phyloP scores from a whole-genome alignment of 1,140 invertebrate species.

The Dolichoris vasculosae region DNA sequence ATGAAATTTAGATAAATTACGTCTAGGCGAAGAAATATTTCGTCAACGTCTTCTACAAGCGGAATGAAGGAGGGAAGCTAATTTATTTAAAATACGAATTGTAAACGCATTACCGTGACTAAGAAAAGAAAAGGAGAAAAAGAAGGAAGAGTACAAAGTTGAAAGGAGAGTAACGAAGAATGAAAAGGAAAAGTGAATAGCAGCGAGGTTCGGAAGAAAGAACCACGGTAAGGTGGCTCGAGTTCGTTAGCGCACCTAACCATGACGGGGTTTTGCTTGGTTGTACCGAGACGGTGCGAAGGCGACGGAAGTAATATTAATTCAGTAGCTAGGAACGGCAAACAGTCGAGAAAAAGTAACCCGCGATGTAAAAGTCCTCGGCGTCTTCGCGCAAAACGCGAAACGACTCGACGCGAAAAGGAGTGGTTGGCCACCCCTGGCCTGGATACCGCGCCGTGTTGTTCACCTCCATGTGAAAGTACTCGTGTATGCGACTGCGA shows the following conservation, averaged over 20 bases:
- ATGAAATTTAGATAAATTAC: too few species aligned
- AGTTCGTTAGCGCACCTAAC: neutral
- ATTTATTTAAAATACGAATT: too few species aligned
- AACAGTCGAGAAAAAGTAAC: neutral
- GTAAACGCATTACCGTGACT: neutral
- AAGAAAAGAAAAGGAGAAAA: too few species aligned
- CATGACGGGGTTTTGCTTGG: too few species aligned
- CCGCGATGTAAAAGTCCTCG: neutral
- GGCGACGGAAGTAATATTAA: neutral
- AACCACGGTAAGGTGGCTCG: neutral
- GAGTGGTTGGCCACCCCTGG: constrained; percentile 67
- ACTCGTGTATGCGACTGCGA: constrained; percentile 40
- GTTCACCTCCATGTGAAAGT: constrained; percentile 70
- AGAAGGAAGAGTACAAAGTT: neutral
- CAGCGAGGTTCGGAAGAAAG: neutral
- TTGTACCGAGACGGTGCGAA: too few species aligned
- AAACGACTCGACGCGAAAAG: constrained; percentile 3
- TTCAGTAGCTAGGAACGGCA: too few species aligned
- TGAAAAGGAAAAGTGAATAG: neutral
- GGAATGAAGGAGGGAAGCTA: too few species aligned
- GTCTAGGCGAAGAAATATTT: too few species aligned
- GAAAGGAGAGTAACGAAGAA: neutral
- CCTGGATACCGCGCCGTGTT: constrained; percentile 68
- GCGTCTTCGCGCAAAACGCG: neutral
- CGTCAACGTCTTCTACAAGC: too few species aligned